A percentile compares a stretch with the other conserved stretches of the same genome.
These are phyloP conservation scores for Bacillus rossius DNA, from an alignment of 1,140 invertebrate genomes.

Conservation along the genomic window DNA sequence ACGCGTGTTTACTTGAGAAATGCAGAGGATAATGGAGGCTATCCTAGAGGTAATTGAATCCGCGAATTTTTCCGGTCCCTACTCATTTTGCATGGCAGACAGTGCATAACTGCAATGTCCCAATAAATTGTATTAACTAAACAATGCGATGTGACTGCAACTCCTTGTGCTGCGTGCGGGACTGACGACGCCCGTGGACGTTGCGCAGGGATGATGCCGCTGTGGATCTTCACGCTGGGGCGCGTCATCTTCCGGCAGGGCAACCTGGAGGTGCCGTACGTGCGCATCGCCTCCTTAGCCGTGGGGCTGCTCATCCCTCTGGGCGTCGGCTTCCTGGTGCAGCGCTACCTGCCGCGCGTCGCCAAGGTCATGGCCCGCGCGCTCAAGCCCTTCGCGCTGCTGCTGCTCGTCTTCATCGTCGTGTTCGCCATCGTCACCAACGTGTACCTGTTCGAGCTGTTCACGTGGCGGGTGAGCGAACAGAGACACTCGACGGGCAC, in stretches of 20 bases:
- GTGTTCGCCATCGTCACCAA: constrained; percentile 91
- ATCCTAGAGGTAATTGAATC: too few relatives aligned
- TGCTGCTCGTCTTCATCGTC: constrained; percentile 83
- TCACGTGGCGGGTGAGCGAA: constrained; percentile 82
- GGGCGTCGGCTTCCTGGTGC: constrained; percentile 69
- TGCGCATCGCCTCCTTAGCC: constrained; percentile 69
- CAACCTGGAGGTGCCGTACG: constrained; percentile 72
- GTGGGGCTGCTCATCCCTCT: constrained; percentile 77
- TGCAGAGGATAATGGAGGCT: too few relatives aligned
- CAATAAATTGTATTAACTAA: too few relatives aligned
- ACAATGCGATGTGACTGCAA: too few relatives aligned
- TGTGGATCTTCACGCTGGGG: constrained; percentile 94
- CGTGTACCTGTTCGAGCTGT: constrained; percentile 82
- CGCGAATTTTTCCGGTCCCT: too few relatives aligned
- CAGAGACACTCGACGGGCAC: too few relatives aligned
- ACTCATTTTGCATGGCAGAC: too few relatives aligned
- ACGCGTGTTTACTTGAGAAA: too few relatives aligned
- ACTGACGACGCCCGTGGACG: too few relatives aligned
- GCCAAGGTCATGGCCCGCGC: constrained; percentile 67
- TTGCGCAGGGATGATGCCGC: constrained; percentile 80
- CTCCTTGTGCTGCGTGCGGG: too few relatives aligned
- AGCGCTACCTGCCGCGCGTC: constrained; percentile 58
- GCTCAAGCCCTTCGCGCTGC: constrained; percentile 78
- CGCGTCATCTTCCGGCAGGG: constrained; percentile 66
- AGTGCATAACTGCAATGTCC: too few relatives aligned